These are phyloP conservation scores for Sebastes wilsoni DNA, from an alignment of 2,797 vertebrate species.

Conservation along the genomic window DNA sequence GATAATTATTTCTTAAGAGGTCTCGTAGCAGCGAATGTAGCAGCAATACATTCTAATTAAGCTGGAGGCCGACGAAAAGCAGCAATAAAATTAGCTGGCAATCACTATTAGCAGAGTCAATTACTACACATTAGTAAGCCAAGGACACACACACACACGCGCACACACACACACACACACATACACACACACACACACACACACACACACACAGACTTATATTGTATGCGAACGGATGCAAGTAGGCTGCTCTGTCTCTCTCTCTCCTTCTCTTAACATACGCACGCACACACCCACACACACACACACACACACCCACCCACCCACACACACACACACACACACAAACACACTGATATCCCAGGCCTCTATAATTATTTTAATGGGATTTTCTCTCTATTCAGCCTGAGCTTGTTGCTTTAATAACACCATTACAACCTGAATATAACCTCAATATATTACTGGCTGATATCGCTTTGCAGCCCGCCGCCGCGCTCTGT, in stretches of 20 bases:
- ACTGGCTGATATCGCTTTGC: conserved; percentile 63
- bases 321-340: conserved; percentile 47
- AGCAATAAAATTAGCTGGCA: conserved; percentile 99
- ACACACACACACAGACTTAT: conserved; percentile 19
- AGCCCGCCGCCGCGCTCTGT: conserved; percentile 33
- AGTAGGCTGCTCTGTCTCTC: neutral
- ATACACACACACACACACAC: conserved; percentile 31
- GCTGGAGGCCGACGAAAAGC: conserved; percentile 89
- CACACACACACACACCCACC: conserved; percentile 42
- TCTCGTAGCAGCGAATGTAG: conserved; percentile 77
- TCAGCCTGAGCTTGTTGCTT: conserved; percentile 77
- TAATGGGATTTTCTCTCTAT: conserved; percentile 78
- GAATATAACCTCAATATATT: conserved; percentile 80
- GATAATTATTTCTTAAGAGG: conserved; percentile 70
- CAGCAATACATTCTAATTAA: conserved; percentile 97
- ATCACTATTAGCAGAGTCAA: conserved; percentile 98
- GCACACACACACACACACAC: conserved; percentile 35
- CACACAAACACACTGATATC: conserved; percentile 47
- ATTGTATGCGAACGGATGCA: conserved; percentile 34
- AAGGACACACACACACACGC: conserved; percentile 58
- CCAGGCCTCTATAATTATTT: conserved; percentile 77
- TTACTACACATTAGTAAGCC: conserved; percentile 92
- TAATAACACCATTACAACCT: conserved; percentile 83
- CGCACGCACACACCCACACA: conserved; percentile 37
- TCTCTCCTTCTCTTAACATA: conserved; percentile 27